A percentile compares a stretch with the other conserved stretches of the same genome.
phyloP scores from a whole-genome alignment of 1,140 invertebrate species.

The Ptiloglossa arizonensis region DNA sequence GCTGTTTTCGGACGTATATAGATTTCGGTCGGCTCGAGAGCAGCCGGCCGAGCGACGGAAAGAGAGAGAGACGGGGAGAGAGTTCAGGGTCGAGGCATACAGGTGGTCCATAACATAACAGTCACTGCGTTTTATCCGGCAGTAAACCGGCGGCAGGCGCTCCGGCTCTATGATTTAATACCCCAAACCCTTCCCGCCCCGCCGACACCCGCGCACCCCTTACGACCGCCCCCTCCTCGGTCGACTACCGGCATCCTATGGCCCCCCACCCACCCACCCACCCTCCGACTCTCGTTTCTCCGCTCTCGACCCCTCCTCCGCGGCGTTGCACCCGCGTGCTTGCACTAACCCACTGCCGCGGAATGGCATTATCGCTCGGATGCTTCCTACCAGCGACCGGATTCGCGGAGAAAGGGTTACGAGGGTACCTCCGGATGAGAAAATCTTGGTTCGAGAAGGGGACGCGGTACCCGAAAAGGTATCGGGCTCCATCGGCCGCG shows the following conservation, averaged over 20 bases:
- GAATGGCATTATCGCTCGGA: conserved; percentile 66
- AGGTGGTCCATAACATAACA: conserved; percentile 83
- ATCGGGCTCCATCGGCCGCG: no score
- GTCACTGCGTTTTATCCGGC: conserved; percentile 82
- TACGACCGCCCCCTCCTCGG: conserved; percentile 58
- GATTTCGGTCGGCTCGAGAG: conserved; percentile 71
- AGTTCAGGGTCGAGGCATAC: conserved; percentile 82
- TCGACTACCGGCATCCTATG: conserved; percentile 49
- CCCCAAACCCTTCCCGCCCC: conserved; percentile 72
- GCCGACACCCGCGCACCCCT: conserved; percentile 50
- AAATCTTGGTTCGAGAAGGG: no score
- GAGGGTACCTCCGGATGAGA: no score
- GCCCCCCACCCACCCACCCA: conserved; percentile 9
- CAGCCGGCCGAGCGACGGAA: conserved; percentile 55
- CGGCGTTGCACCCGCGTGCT: conserved; percentile 62
- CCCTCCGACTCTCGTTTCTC: conserved; percentile 38
- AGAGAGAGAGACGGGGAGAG: conserved; percentile 56
- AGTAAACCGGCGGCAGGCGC: conserved; percentile 81
- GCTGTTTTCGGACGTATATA: conserved; percentile 75
- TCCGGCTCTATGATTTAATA: conserved; percentile 82
- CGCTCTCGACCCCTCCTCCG: conserved; percentile 42
- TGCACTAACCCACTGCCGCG: conserved; percentile 69
- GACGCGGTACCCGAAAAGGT: no score
- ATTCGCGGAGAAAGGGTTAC: conserved; percentile 42
- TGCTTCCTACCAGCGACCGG: no score